Evolutionary conservation across 2,797 vertebrate genomes (phyloP).

Genomic region (Platyrinchus mystaceus): DNA sequence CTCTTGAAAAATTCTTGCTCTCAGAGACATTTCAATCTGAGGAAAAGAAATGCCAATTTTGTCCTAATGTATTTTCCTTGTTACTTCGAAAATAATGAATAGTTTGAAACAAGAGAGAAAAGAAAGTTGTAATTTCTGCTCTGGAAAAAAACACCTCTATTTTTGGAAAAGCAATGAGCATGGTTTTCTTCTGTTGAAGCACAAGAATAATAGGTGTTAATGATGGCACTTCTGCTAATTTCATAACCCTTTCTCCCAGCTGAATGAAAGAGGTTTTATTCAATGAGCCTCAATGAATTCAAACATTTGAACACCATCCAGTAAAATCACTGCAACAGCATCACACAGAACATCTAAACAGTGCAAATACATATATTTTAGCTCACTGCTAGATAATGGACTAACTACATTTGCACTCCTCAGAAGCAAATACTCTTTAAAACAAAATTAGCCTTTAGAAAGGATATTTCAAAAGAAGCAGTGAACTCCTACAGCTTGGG

Average conservation of each 20-base stretch:
- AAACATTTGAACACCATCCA: background rate
- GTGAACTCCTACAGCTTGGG: background rate
- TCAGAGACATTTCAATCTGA: background rate
- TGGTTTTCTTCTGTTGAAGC: background rate
- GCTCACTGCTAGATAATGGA: background rate
- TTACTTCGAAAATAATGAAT: background rate
- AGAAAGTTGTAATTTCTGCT: background rate
- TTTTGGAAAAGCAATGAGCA: background rate
- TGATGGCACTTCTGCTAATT: slow-evolving; percentile 27
- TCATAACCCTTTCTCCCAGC: background rate
- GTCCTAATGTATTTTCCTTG: background rate
- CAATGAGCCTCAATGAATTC: background rate
- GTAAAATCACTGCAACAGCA: background rate
- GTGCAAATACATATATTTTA: background rate
- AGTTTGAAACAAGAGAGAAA: background rate
- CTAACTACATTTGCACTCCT: background rate
- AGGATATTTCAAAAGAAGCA: background rate
- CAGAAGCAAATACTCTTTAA: background rate
- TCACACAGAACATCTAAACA: background rate
- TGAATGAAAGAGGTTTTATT: background rate
- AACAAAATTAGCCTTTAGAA: slow-evolving; percentile 9
- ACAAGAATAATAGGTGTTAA: slow-evolving; percentile 27
- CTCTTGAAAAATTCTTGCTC: background rate
- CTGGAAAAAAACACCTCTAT: background rate
- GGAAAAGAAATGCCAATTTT: background rate